Conservation (phyloP, 2,797 vertebrate species). For the Rhabdophis nuchalis region DNA sequence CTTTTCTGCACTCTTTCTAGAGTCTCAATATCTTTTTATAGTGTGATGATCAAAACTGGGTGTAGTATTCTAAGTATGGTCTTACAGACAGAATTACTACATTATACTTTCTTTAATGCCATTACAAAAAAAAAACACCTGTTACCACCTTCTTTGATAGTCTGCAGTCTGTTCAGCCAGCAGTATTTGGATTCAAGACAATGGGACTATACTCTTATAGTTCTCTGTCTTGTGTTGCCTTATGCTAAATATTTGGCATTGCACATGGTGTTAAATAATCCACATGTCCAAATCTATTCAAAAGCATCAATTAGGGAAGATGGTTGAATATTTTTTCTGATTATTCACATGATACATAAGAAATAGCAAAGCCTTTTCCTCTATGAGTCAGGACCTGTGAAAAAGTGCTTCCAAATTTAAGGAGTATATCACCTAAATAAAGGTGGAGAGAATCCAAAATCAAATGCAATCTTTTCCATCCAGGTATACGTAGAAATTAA, state of each 20-base stretch:
- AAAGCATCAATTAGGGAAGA: background rate
- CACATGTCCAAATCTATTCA: background rate
- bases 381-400: background rate
- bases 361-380: background rate
- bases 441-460: background rate
- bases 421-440: background rate
- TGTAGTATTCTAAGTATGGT: no score
- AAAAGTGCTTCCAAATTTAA: background rate
- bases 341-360: background rate
- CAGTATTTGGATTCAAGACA: background rate
- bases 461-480: background rate
- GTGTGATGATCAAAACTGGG: no score
- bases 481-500: background rate
- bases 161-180: background rate
- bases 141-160: background rate
- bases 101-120: background rate
- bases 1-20: no score
- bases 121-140: background rate
- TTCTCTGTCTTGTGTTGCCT: background rate
- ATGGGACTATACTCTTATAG: background rate
- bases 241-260: background rate
- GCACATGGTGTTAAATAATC: background rate
- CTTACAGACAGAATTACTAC: no score
- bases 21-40: no score
- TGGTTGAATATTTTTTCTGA: background rate